Base-by-base conservation (phyloP, 2,888 invertebrate species). In the Oligia strigilis region DNA sequence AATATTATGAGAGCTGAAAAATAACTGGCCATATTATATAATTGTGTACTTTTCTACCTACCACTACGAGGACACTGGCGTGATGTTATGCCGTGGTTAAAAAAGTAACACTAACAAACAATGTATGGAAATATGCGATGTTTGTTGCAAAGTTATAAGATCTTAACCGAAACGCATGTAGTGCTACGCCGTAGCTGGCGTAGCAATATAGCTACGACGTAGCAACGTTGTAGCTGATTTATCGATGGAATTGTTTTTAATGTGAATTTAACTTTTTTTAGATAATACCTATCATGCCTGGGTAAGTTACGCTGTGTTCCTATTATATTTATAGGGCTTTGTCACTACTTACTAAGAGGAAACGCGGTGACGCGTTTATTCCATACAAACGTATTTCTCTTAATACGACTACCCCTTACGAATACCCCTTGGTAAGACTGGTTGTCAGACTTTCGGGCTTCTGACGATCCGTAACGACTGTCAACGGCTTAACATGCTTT, bases 181-280 rank as follows among this genome's bases (percentile, higher is more conserved):
- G 64, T 4, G 43, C 83, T 83, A 83, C 83, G 72, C 14, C 80
- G 84, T 79, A 84, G 80, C 64, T 5, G 1, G 49, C 14, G 82
- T 58, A 76, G 67, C 9, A 40, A 62, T 2, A n/a, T 23, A 4
- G 84, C 82, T 64, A 76, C 62, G 71, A 4, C 83, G 69, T 62
- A 49, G 72, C 40, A 65, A n/a, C 2, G 0, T 36, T 49, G 55
- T 71, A 74, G 46, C 65, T 11, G 36, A 60, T 49, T 23, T 23
- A 43, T 14, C 19, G 2, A 55, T 14, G 14, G 9, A 49, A 4
- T 66, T 66, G 5, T 23, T 49, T 64, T n/a, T n/a, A 36, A 23
- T 0, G 55, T 36, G 70, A 36, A 36, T 9, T 55, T 2, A 29
- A 23, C 4, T 23, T 36, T 36, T 14, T 52, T 9, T 23, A 5